Evolutionary conservation across 2,113 vertebrate species (phyloP).

Genomic region (Aphyosemion australe): DNA sequence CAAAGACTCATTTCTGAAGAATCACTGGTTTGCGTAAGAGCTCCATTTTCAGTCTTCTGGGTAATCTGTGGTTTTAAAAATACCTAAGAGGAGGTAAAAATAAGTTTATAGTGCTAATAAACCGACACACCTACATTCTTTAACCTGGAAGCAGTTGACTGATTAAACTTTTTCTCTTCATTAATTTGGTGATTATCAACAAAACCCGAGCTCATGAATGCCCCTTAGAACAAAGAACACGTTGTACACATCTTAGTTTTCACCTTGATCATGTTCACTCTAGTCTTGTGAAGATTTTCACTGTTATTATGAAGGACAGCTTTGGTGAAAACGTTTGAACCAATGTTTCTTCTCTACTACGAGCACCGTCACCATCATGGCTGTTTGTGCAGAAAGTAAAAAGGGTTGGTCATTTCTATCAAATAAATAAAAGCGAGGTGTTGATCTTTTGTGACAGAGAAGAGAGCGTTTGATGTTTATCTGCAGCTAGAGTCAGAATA

Average conservation of each 20-base stretch:
- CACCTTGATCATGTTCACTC: neutral
- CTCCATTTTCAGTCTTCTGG: no score
- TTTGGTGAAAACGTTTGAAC: slow-evolving; percentile 20
- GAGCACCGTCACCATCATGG: slow-evolving; percentile 2
- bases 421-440: neutral
- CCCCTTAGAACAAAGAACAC: slow-evolving; percentile 10
- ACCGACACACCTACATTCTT: slow-evolving; percentile 9
- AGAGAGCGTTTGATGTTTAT: slow-evolving; percentile 48
- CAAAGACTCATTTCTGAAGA: no score
- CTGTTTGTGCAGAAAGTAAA: slow-evolving; percentile 28
- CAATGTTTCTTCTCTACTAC: neutral
- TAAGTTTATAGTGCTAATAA: slow-evolving; percentile 5
- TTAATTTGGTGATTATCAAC: slow-evolving; percentile 23
- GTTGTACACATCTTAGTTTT: slow-evolving; percentile 9
- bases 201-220: neutral
- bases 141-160: slow-evolving; percentile 13
- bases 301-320: neutral
- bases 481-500: slow-evolving; percentile 13
- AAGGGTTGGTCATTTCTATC: slow-evolving; percentile 4
- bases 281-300: slow-evolving; percentile 3
- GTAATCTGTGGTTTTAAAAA: no score
- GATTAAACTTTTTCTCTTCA: neutral
- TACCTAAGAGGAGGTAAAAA: neutral
- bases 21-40: no score
- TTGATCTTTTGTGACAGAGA: slow-evolving; percentile 18